Base-by-base conservation (phyloP, 1,140 invertebrate genomes). In the Homalodisca vitripennis region DNA sequence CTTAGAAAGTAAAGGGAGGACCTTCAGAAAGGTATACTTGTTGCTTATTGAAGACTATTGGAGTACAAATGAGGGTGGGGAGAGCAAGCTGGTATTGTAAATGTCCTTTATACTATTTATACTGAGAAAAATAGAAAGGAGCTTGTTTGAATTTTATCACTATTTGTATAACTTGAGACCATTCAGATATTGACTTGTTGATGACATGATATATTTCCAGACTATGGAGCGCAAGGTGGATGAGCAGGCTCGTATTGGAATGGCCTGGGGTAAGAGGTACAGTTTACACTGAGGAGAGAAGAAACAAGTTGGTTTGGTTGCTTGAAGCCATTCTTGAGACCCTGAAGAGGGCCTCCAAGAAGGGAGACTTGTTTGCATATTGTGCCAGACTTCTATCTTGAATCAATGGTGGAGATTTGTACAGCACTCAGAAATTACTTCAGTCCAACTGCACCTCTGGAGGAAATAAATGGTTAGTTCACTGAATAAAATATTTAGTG, bases 361-460 rank as follows among this genome's bases (percentile, higher is more conserved):
- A 84, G 47, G 87, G 87, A 13, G 81, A 85, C 3, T 82, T 93
- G 32, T 93, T 93, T 78, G 84, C 86, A 10, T 94, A n/a, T 93
- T 77, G 86, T 93, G 17, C 92, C 92, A 1, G 91, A 93, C 71
- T 89, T 92, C 75, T 93, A 94, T 77, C 81, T 94, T 34, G 89
- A 92, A 66, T 84, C 87, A 10, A 82, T 90, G 53, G 82, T 92
- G 60, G 89, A 92, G 76, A 77, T 90, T 6, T 87, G 76, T 65
- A 84, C 80, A 72, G 85, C 81, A 68, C 80, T 86, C 1, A 77
- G 83, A 12, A 83, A 79, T 60, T 88, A 87, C 74, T 84, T 91
- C 75, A 84, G 90, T 76, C 87, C 88, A 0, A 88, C 86, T 1
- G 80, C 83, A 1, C 81, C 83, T 0, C 82, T 88, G 29, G 81